Evolutionary conservation across 1,140 invertebrate species (phyloP).

Genomic region (Drosophila virilis): DNA sequence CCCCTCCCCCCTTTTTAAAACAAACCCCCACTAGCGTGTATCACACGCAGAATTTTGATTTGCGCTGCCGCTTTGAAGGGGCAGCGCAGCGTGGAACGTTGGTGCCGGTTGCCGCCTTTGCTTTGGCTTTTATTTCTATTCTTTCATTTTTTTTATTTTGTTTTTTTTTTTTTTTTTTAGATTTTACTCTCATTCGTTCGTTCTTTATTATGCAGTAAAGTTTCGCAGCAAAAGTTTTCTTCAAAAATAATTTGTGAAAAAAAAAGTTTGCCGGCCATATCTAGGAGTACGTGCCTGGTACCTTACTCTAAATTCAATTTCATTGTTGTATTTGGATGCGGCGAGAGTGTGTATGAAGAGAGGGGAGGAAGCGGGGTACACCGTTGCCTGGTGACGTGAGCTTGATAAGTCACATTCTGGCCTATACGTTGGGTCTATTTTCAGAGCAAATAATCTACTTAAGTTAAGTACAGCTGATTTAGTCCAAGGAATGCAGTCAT

Average conservation of each 20-base stretch:
- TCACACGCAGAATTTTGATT: slow-evolving; percentile 81
- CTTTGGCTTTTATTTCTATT: slow-evolving; percentile 47
- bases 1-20: not conserved
- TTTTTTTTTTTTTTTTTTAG: not conserved
- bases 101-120: slow-evolving; percentile 42
- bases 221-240: slow-evolving; percentile 68
- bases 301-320: slow-evolving; percentile 80
- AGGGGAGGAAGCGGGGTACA: not conserved
- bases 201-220: slow-evolving; percentile 80
- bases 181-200: slow-evolving; percentile 17
- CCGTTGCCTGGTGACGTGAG: slow-evolving; percentile 63
- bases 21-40: slow-evolving; percentile 31
- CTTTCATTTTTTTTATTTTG: slow-evolving; percentile 6
- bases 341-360: not conserved
- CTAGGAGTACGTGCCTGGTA: slow-evolving; percentile 71
- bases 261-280: slow-evolving; percentile 73
- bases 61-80: slow-evolving; percentile 39
- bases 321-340: slow-evolving; percentile 56
- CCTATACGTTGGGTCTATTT: slow-evolving; percentile 9
- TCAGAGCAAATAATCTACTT: slow-evolving; percentile 28
- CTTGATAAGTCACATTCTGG: slow-evolving; percentile 31
- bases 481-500: slow-evolving; percentile 5
- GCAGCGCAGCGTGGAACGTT: slow-evolving; percentile 5
- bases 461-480: slow-evolving; percentile 13
- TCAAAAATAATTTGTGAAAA: slow-evolving; percentile 77